Base-by-base conservation (phyloP, 2,888 invertebrate species). In the Nasonia oneida region DNA sequence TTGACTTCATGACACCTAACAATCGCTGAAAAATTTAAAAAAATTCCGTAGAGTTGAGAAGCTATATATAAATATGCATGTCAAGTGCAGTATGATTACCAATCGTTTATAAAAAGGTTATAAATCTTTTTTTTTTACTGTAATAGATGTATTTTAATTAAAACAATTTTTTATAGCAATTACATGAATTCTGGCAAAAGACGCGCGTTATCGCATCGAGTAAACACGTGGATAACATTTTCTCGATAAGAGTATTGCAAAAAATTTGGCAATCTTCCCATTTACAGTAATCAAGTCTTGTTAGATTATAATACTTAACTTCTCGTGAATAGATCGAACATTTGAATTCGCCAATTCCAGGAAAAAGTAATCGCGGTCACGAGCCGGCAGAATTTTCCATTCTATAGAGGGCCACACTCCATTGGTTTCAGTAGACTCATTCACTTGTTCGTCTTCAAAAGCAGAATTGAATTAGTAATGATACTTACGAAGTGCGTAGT, bases 381-480 rank as follows among this genome's bases (percentile, higher is more conserved):
- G n/a, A 73, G 12, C n/a, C 39, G 37, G 23, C 42, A 42, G 42
- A 47, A 73, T 12, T 73, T 73, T 37, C 64, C 64, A 64, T 64
- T 23, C 5, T 8, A 29, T 29, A 37, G 4, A 47, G 12, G 18
- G 12, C n/a, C 23, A 47, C 23, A 47, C n/a, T n/a, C 37, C n/a
- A 70, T 70, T 79, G 33, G 70, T 53, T 70, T 33, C 50, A n/a
- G 50, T 37, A n/a, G 53, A 70, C 50, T 79, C 14, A 79, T 79
- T 47, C 79, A 80, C 29, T 37, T 53, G 37, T 70, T 70, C 70
- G 23, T n/a, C 29, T 80, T 50, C 50, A 73, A 57, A 71, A 71
- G 57, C n/a, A 39, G 57, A 80, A 80, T 73, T 39, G 57, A 23
- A 80, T 80, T 80, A 80, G 80, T 73, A 80, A 80, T 57, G 80